Percentiles rank a stretch among this genome's conserved stretches.
These are phyloP conservation scores for Branchinecta lynchi DNA, from an alignment of 1,140 invertebrate species.

Conservation along the genomic window DNA sequence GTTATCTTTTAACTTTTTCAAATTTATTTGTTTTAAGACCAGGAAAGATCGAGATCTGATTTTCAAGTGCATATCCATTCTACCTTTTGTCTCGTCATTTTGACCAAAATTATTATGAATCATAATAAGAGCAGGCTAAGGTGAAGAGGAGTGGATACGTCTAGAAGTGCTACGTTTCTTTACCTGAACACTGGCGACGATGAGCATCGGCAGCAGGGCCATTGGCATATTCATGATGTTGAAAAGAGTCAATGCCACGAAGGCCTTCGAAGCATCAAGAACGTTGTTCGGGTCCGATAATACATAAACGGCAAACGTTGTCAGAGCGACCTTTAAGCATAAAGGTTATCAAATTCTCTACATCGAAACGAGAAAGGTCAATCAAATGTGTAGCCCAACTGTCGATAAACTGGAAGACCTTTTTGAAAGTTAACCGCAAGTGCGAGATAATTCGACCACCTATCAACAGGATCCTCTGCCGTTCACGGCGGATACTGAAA, in stretches of 20 bases:
- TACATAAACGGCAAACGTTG: conserved; percentile 38
- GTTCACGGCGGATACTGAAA: too few relatives aligned
- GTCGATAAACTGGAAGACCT: background rate
- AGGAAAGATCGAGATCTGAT: too few relatives aligned
- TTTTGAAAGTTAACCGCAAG: background rate
- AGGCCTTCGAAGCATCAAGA: conserved; percentile 40
- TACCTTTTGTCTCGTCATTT: too few relatives aligned
- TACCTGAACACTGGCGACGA: conserved; percentile 35
- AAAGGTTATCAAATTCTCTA: too few relatives aligned
- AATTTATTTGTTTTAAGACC: too few relatives aligned
- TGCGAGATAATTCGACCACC: too few relatives aligned
- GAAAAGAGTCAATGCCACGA: conserved; percentile 45
- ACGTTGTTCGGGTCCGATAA: conserved; percentile 33
- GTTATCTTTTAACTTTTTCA: too few relatives aligned
- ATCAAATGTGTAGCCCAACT: background rate
- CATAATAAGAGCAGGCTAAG: too few relatives aligned
- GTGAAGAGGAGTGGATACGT: too few relatives aligned
- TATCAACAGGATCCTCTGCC: too few relatives aligned
- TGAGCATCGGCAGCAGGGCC: conserved; percentile 38
- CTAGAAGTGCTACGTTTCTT: background rate
- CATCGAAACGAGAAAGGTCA: conserved; percentile 12
- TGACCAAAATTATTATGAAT: too few relatives aligned
- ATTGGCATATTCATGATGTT: conserved; percentile 44
- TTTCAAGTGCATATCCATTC: too few relatives aligned
- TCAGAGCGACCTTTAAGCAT: conserved; percentile 30